These are phyloP conservation scores for Microctenopoma steveboyesi DNA, from an alignment of 2,797 vertebrate genomes.

Conservation along the genomic window DNA sequence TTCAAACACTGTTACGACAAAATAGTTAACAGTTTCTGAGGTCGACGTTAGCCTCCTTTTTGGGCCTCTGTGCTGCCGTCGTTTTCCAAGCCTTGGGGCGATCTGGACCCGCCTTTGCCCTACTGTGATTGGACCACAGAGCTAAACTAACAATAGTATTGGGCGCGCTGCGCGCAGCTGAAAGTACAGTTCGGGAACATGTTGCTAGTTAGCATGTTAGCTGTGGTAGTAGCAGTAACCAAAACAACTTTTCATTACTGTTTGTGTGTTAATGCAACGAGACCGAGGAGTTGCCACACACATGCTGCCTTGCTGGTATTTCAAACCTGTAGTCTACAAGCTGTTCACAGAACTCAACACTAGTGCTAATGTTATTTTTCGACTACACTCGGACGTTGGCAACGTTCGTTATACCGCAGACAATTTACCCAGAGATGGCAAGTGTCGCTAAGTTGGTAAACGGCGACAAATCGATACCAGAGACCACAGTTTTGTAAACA, in stretches of 20 bases:
- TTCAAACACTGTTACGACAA: constrained; percentile 13
- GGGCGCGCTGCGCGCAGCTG: constrained; percentile 38
- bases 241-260: neutral
- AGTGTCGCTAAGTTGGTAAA: neutral
- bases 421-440: neutral
- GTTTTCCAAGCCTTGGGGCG: constrained; percentile 77
- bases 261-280: neutral
- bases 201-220: constrained; percentile 70
- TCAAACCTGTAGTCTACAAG: neutral
- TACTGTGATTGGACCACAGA: constrained; percentile 61
- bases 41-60: constrained; percentile 88
- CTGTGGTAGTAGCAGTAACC: neutral
- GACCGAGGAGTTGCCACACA: rapidly evolving
- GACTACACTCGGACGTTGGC: neutral
- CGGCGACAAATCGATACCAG: no score
- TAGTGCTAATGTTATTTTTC: constrained; percentile 4
- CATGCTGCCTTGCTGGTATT: neutral
- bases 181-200: constrained; percentile 35
- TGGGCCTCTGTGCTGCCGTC: constrained; percentile 94
- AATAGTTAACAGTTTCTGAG: constrained; percentile 44
- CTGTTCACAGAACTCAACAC: constrained; percentile 16
- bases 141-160: constrained; percentile 49
- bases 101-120: constrained; percentile 53
- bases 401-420: neutral
- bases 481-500: neutral